Evolutionary conservation across 2,797 vertebrate species (phyloP).

Genomic region (Poeciliopsis gracilis): DNA sequence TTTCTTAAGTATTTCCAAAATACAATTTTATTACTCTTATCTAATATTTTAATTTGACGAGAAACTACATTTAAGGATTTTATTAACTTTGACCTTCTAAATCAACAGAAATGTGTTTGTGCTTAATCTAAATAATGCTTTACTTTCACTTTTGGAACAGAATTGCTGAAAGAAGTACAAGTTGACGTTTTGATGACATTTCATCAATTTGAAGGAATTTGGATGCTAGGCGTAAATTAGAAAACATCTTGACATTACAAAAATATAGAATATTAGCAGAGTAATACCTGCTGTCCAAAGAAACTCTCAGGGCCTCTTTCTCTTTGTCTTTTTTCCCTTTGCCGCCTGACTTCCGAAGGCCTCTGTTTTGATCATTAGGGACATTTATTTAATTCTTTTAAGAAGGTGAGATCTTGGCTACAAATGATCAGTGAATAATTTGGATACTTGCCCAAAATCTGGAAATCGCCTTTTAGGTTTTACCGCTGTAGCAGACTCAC

Average conservation of each 20-base stretch:
- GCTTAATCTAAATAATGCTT: neutral
- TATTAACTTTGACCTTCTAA: neutral
- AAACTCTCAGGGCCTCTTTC: conserved; percentile 86
- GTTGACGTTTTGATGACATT: neutral
- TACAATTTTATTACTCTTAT: neutral
- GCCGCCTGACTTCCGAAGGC: conserved; percentile 91
- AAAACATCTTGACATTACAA: neutral
- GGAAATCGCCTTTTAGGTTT: conserved; percentile 92
- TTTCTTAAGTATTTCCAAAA: neutral
- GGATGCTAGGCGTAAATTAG: neutral
- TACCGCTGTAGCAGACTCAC: conserved; percentile 79
- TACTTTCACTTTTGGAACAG: neutral
- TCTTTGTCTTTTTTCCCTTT: conserved; percentile 90
- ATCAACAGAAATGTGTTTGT: neutral
- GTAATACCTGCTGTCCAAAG: conserved; percentile 90
- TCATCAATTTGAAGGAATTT: neutral
- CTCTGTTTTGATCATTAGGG: conserved; percentile 74
- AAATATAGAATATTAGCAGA: neutral
- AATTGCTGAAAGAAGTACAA: neutral
- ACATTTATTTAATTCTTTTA: conserved; percentile 1
- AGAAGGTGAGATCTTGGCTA: neutral
- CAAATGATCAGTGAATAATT: neutral
- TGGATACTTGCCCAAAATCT: conserved; percentile 88
- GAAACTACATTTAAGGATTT: neutral
- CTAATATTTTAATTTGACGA: neutral